Evolutionary conservation across 2,888 invertebrate species (phyloP), one percentile per base, ranked within the genome.

Genomic region (Listrodromus nycthemerus): DNA sequence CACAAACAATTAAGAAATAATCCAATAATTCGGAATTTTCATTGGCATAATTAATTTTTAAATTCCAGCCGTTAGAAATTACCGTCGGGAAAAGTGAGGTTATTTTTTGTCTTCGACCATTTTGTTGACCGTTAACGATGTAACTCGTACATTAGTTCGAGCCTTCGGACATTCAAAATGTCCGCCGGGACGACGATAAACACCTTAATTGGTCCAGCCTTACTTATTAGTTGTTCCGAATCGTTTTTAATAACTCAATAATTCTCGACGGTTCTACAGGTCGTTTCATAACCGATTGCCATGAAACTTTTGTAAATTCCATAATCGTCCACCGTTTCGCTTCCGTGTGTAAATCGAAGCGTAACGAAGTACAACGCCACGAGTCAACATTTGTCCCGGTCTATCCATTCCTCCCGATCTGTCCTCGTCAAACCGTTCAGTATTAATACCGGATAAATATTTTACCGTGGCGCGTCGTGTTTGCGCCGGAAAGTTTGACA

Each of bases 371-470:
- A 21, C 33, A 52, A 52, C 52, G 7, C 6, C 21, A 19, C 52
- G 10, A 52, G 21, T 52, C n/a, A 19, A 52, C 52, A n/a, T 48
- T 50, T 37, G 3, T 50, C 24, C 27, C 16, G 3, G 41, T 3
- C 16, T 69, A 45, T 58, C 45, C 8, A 33, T 61, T 71, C 70
- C 21, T 61, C 27, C 58, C 74, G 8, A 45, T 74, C 30, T 74
- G 45, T 63, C 30, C n/a, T 33, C 52, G n/a, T 52, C 21, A 0
- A 5, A 79, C 65, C 70, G 74, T 70, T 10, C 55, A 75, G 67
- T 82, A 75, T 82, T 77, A 83, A 83, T 83, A 83, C 75, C 74
- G 82, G 79, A 79, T 75, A 83, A 70, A 70, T 82, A 74, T 82
- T 78, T 83, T 75, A 78, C 45, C 45, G 63, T 65, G 69, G 82